Conservation (phyloP, 2,113 vertebrate species). For the Lophotis ruficrista region DNA sequence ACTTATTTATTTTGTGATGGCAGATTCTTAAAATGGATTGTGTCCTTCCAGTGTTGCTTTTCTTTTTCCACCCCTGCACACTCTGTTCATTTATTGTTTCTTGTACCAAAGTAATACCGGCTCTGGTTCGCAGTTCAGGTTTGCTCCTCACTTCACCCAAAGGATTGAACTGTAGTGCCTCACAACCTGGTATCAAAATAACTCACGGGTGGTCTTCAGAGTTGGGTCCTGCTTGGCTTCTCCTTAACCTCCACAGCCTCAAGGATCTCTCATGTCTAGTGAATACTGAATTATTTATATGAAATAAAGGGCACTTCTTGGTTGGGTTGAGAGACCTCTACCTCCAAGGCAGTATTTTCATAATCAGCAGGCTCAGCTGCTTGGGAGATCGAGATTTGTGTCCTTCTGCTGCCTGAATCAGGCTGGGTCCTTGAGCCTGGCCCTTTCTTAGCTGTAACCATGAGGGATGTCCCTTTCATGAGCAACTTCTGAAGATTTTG, state of each 20-base stretch:
- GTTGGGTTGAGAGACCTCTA: neutral
- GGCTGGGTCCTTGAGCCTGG: neutral
- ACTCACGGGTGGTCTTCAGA: neutral
- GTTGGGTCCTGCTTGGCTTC: neutral
- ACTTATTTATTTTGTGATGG: neutral
- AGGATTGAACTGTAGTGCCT: neutral
- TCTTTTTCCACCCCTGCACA: neutral
- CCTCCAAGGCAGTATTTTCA: neutral
- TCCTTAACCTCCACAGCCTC: neutral
- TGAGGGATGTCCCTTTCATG: accelerated
- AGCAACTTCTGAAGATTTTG: neutral
- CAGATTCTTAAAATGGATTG: neutral
- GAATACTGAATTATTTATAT: neutral
- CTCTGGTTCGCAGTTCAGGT: neutral
- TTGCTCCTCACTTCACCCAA: neutral
- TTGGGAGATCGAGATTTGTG: neutral
- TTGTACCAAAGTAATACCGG: too few relatives aligned
- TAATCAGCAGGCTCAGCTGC: neutral
- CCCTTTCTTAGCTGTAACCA: neutral
- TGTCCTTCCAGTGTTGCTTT: neutral
- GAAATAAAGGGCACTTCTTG: neutral
- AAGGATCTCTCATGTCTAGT: neutral
- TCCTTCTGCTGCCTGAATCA: neutral
- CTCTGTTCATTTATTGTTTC: neutral
- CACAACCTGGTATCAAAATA: accelerated